Evolutionary conservation across 2,113 vertebrate species (phyloP).

Genomic region (Ciconia boyciana): DNA sequence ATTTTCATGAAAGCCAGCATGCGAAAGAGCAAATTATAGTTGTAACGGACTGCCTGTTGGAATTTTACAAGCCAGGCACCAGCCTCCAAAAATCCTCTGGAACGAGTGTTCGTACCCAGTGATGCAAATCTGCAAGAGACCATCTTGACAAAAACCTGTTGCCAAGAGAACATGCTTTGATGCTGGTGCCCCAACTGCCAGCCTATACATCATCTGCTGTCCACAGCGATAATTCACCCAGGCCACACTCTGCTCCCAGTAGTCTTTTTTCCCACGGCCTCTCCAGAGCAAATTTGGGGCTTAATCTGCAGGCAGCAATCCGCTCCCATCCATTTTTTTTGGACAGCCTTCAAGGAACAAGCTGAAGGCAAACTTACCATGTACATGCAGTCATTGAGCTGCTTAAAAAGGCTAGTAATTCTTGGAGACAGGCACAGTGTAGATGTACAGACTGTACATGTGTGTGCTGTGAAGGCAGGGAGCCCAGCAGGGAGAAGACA

Average conservation of each 20-base stretch:
- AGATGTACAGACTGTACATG: background rate
- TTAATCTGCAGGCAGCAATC: background rate
- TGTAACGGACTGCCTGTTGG: background rate
- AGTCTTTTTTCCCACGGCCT: background rate
- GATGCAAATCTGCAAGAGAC: background rate
- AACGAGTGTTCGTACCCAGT: background rate
- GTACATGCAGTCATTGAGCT: background rate
- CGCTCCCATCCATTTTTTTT: background rate
- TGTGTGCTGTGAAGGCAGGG: background rate
- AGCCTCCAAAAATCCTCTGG: background rate
- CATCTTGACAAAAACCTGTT: background rate
- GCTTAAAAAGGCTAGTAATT: background rate
- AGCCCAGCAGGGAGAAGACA: background rate
- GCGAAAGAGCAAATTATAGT: background rate
- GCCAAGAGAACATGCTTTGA: background rate
- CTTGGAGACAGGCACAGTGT: rapidly evolving
- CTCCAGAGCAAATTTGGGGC: background rate
- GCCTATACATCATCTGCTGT: background rate
- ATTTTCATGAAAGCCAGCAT: background rate
- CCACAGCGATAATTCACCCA: background rate
- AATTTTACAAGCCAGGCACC: background rate
- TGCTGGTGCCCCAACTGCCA: background rate
- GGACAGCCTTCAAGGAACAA: background rate
- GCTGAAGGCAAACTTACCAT: background rate
- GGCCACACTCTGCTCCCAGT: background rate